Base-by-base conservation (phyloP, 2,113 vertebrate species). In the Acrocephalus kingi region DNA sequence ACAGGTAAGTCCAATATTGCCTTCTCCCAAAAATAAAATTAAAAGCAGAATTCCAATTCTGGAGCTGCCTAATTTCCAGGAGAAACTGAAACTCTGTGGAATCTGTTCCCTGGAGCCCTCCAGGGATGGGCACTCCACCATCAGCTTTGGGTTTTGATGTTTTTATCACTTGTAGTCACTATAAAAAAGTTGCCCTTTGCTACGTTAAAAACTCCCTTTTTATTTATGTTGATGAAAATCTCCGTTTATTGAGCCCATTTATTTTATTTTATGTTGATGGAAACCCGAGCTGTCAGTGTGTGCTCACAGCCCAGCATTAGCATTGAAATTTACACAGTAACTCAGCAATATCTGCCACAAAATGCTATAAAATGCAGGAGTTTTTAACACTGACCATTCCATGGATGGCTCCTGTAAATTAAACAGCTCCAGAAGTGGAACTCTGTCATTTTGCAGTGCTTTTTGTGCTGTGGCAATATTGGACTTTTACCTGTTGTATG, bases 301-400 rank as follows among this genome's bases (percentile, higher is more conserved):
- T 11, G 13, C 61, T 82, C 45, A 1, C 45, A 59, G 68, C 77
- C 45, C 37, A 39, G 76, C 46, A 25, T 17, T 18, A 16, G 5
- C 2, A 31, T 6, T 71, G 22, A 48, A 56, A 64, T 61, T n/a
- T 30, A 11, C 31, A 7, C 45, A 49, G 3, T 19, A 68, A 56
- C 39, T 78, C 5, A 6, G 37, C 61, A 84, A 56, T 61, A 68
- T 0, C 61, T 86, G 18, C 56, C 58, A 33, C 14, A 21, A 72
- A 89, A 61, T 20, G 23, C 25, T 4, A 1, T 19, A 2, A 55
- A 66, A 28, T 10, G 1, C 2, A 18, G 28, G 3, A 39, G 8
- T 20, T 21, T 87, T 67, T 78, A 72, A 72, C 49, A 25, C 41
- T 91, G 66, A 10, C 52, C n/a, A 6, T 52, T 45, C 80, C 48